These are phyloP conservation scores for Campaea margaritaria DNA, from an alignment of 2,888 invertebrate genomes.

Conservation along the genomic window DNA sequence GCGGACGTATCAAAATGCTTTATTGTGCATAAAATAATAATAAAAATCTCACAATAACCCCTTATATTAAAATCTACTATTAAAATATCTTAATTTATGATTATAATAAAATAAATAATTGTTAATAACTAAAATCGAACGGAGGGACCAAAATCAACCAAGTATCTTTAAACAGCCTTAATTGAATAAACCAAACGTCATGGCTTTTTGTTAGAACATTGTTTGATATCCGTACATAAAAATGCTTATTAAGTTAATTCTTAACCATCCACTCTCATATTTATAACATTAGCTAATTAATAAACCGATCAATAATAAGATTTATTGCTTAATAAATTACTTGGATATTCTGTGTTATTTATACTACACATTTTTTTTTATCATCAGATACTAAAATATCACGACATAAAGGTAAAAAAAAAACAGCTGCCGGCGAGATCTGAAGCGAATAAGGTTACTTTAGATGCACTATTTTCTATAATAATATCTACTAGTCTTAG, in stretches of 20 bases:
- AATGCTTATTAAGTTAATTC: background rate
- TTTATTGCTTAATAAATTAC: constrained; percentile 3
- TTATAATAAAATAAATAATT: constrained; percentile 72
- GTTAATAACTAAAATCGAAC: constrained; percentile 66
- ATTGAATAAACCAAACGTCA: constrained; percentile 37
- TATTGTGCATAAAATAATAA: constrained; percentile 72
- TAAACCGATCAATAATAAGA: background rate
- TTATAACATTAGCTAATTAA: background rate
- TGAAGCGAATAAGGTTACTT: constrained; percentile 7
- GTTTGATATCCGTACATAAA: constrained; percentile 7
- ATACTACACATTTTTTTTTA: background rate
- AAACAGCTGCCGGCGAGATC: constrained; percentile 14
- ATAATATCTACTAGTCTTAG: constrained; percentile 2
- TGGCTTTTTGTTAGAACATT: constrained; percentile 28
- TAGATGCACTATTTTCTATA: constrained; percentile 10
- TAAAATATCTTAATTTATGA: constrained; percentile 45
- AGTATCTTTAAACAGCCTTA: constrained; percentile 55
- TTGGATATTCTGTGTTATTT: background rate
- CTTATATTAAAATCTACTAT: constrained; percentile 46
- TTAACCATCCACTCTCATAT: constrained; percentile 4
- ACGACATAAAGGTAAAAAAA: background rate
- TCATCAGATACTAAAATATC: background rate
- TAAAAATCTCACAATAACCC: constrained; percentile 62
- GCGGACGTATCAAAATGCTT: constrained; percentile 70
- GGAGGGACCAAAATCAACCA: constrained; percentile 69